These are phyloP conservation scores for Aurelia aurita complex sp. Pacific DNA, from an alignment of 30 jellyfish, hydroid and myxozoan species.

Conservation along the genomic window DNA sequence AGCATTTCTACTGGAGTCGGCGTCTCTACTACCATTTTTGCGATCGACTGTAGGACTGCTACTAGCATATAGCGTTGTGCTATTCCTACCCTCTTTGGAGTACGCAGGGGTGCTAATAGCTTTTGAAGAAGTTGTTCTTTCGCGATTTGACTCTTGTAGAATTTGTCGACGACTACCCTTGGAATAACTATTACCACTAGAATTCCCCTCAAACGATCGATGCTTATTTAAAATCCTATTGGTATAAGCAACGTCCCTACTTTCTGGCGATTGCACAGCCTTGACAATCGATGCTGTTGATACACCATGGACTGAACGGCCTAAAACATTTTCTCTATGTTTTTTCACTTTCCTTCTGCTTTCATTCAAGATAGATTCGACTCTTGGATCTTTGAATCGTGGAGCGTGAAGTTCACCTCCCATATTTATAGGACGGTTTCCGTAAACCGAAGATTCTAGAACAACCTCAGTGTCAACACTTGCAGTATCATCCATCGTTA, in stretches of 20 bases:
- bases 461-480: constrained; percentile 66
- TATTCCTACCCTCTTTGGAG: background rate
- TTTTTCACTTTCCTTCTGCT: constrained; percentile 51
- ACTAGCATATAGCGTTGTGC: background rate
- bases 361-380: constrained; percentile 44
- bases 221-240: constrained; percentile 32
- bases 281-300: background rate
- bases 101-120: background rate
- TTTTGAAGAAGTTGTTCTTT: no score
- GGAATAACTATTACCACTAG: background rate
- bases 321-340: constrained; percentile 2
- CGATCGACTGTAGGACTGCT: background rate
- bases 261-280: constrained; percentile 26
- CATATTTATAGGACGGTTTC: constrained; percentile 71
- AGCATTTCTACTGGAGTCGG: background rate
- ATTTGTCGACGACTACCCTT: background rate
- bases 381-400: constrained; percentile 51
- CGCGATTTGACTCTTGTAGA: background rate
- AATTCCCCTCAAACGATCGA: constrained; percentile 13
- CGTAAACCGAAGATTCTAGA: constrained; percentile 71
- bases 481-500: constrained; percentile 64
- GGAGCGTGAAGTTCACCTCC: constrained; percentile 71
- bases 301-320: constrained; percentile 54
- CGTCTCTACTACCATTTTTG: background rate
- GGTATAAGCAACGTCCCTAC: constrained; percentile 38